Percentiles rank a stretch among this genome's conserved stretches.
Evolutionary conservation across 2,113 vertebrate genomes (phyloP).

Genomic region (Entomyzon cyanotis): DNA sequence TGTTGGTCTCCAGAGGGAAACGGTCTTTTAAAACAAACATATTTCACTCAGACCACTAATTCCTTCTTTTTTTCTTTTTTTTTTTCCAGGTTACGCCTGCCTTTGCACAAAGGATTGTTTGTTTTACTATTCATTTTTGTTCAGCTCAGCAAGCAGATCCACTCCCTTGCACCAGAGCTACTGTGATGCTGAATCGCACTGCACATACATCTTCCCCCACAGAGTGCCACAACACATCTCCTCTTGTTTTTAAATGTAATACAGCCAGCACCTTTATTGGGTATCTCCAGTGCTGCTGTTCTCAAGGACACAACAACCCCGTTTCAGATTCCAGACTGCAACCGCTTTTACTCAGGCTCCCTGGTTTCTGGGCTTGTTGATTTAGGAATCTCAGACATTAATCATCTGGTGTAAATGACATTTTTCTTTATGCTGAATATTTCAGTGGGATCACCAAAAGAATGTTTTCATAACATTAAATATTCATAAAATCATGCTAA

Average conservation of each 20-base stretch:
- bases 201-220: background rate
- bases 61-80: background rate
- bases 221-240: background rate
- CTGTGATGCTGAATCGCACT: background rate
- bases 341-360: background rate
- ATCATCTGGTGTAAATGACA: background rate
- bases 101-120: background rate
- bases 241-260: background rate
- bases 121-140: background rate
- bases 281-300: background rate
- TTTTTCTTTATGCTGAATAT: slow-evolving; percentile 28
- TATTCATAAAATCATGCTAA: slow-evolving; percentile 39
- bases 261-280: background rate
- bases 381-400: background rate
- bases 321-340: background rate
- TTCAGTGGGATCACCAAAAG: background rate
- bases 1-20: background rate
- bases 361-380: background rate
- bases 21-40: background rate
- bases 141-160: background rate
- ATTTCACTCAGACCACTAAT: background rate
- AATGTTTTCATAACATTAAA: slow-evolving; percentile 18
- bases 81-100: background rate
- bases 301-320: background rate
- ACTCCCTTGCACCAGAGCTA: background rate